Conservation (phyloP, 2,113 vertebrate genomes). For the Delphinus delphis region DNA sequence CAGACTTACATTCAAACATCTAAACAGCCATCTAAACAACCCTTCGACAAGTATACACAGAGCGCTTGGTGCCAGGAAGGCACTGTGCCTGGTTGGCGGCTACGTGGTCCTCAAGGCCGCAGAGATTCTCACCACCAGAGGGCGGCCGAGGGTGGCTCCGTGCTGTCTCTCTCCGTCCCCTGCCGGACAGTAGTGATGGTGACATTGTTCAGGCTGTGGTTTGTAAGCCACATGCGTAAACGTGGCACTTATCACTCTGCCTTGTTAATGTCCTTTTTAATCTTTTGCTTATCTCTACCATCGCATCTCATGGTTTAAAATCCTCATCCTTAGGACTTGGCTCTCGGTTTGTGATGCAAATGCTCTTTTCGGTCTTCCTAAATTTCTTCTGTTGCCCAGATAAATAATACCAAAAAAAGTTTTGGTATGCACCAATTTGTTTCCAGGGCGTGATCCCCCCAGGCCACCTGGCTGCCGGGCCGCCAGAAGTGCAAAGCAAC, state of each 20-base stretch:
- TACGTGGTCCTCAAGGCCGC: not conserved
- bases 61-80: not conserved
- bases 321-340: not conserved
- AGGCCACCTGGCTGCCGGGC: not conserved
- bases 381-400: not conserved
- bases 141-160: not conserved
- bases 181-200: not conserved
- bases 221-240: not conserved
- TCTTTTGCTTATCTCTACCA: not conserved
- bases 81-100: too few species aligned
- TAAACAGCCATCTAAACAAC: not conserved
- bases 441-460: not conserved
- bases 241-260: not conserved
- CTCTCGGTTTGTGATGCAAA: not conserved
- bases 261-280: not conserved
- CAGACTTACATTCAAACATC: not conserved
- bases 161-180: rapidly evolving
- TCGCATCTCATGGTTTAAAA: not conserved
- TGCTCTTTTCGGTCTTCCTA: not conserved
- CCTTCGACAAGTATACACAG: not conserved
- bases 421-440: not conserved
- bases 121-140: too few species aligned
- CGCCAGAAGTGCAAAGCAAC: not conserved
- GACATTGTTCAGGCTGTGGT: not conserved
- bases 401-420: not conserved